phyloP scores from a whole-genome alignment of 2,888 invertebrate species.

The Lasiommata megera region DNA sequence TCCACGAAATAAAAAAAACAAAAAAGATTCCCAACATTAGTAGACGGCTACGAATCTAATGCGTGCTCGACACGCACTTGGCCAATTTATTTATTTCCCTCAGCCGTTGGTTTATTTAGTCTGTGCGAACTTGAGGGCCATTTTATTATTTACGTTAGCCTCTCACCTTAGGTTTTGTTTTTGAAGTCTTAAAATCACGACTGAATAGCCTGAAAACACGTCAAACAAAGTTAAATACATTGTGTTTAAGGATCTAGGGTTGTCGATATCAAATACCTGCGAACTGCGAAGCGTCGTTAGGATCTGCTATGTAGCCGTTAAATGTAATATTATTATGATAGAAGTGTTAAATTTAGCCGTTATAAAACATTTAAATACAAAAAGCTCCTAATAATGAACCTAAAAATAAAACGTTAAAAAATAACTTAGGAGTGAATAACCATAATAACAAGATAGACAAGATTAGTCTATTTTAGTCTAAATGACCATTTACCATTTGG shows the following conservation, averaged over 20 bases:
- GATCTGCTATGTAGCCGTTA: too few relatives aligned
- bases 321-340: too few relatives aligned
- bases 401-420: too few relatives aligned
- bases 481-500: too few relatives aligned
- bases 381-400: too few relatives aligned
- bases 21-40: constrained; percentile 15
- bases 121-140: background rate
- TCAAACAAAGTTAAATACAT: background rate
- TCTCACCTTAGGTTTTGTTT: constrained; percentile 12
- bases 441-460: too few relatives aligned
- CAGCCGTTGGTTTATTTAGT: constrained; percentile 11
- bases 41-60: constrained; percentile 11
- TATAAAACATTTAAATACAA: too few relatives aligned
- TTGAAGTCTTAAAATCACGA: constrained; percentile 7
- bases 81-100: constrained; percentile 13
- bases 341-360: too few relatives aligned
- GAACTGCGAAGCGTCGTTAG: too few relatives aligned
- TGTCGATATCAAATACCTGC: background rate
- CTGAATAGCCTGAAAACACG: constrained; percentile 6
- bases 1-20: constrained; percentile 3
- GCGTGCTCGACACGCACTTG: constrained; percentile 20
- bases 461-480: too few relatives aligned
- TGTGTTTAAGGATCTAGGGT: background rate
- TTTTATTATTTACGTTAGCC: constrained; percentile 22
- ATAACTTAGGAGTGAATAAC: too few relatives aligned